Evolutionary conservation across 1,140 invertebrate genomes (phyloP).

Genomic region (Trichomalopsis sarcophagae): DNA sequence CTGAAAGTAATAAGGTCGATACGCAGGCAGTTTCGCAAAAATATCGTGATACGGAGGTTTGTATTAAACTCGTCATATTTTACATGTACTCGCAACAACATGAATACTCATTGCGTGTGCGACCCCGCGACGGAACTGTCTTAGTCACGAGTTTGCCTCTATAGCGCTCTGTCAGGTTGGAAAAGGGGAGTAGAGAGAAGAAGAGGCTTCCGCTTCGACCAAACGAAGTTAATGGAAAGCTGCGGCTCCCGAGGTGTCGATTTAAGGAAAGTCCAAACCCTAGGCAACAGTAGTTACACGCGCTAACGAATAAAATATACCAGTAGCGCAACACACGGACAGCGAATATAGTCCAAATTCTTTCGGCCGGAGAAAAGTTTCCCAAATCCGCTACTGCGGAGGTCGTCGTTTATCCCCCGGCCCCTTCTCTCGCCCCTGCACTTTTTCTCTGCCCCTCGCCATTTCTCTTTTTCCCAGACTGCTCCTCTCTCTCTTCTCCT

Average conservation of each 20-base stretch:
- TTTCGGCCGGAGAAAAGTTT: conserved; percentile 26
- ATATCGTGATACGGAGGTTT: not conserved
- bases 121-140: not conserved
- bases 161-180: conserved; percentile 10
- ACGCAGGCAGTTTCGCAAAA: not conserved
- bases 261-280: conserved; percentile 30
- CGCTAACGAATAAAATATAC: not conserved
- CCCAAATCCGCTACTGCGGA: not conserved
- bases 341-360: conserved; percentile 26
- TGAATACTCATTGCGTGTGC: conserved; percentile 6
- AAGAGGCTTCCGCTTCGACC: not conserved
- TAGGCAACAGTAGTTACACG: not conserved
- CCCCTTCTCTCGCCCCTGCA: not conserved
- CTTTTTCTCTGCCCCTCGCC: not conserved
- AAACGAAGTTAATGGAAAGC: conserved; percentile 46
- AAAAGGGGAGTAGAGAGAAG: not conserved
- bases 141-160: conserved; percentile 4
- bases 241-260: conserved; percentile 43
- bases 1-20: not conserved
- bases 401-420: not conserved
- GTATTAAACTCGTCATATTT: too few species aligned
- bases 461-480: not conserved
- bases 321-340: not conserved
- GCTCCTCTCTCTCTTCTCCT: not conserved
- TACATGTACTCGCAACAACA: not conserved